These are phyloP conservation scores for Donacobius atricapilla DNA, from an alignment of 2,113 vertebrate species.

Conservation along the genomic window DNA sequence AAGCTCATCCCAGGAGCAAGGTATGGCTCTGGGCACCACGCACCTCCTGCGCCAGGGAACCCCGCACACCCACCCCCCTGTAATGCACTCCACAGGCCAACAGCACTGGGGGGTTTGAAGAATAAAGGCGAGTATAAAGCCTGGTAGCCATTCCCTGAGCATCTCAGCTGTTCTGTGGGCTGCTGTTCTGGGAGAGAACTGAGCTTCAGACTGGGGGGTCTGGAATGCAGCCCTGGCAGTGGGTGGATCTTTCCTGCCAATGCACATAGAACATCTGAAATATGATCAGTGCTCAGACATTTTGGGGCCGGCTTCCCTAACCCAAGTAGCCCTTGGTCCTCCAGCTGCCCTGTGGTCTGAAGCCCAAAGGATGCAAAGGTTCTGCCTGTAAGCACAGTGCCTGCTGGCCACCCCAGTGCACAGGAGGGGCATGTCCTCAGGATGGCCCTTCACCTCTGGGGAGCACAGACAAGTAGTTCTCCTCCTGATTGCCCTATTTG, in stretches of 20 bases:
- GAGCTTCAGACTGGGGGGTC: background rate
- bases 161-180: background rate
- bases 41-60: accelerated
- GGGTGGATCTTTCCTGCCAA: background rate
- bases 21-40: background rate
- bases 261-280: background rate
- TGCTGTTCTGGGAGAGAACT: background rate
- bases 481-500: background rate
- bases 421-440: accelerated
- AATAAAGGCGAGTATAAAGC: background rate
- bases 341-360: background rate
- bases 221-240: background rate
- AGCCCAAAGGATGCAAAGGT: background rate
- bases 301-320: background rate
- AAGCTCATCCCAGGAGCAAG: background rate
- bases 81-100: background rate
- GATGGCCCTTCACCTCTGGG: background rate
- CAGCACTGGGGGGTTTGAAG: background rate
- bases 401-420: background rate
- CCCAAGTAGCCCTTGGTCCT: accelerated
- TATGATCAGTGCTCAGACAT: background rate
- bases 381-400: background rate
- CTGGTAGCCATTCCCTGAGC: background rate
- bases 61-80: accelerated
- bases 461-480: background rate